Evolutionary conservation across 1,140 invertebrate genomes (phyloP).

Genomic region (Drosophila insularis): DNA sequence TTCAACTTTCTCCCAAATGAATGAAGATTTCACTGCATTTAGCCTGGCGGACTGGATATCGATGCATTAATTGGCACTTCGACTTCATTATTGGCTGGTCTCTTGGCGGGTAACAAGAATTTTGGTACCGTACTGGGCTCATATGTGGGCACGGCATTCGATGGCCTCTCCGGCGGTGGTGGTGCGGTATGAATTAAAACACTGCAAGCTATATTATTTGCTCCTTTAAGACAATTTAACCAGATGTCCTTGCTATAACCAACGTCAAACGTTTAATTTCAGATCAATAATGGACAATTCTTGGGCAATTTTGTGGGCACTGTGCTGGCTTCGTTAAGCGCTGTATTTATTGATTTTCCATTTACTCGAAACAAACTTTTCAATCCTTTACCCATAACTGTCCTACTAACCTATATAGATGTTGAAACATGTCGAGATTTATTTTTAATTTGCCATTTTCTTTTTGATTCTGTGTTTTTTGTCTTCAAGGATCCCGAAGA

Average conservation of each 20-base stretch:
- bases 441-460: neutral
- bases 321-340: conserved; percentile 77
- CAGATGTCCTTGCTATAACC: too few species aligned
- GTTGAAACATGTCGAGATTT: neutral
- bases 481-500: conserved; percentile 74
- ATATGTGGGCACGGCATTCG: conserved; percentile 83
- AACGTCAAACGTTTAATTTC: conserved; percentile 9
- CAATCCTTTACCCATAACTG: conserved; percentile 19
- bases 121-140: conserved; percentile 83
- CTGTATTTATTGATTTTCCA: conserved; percentile 71
- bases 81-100: conserved; percentile 76
- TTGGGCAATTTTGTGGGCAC: conserved; percentile 82
- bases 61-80: conserved; percentile 74
- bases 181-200: conserved; percentile 82
- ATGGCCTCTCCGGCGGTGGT: conserved; percentile 83
- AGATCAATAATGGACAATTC: conserved; percentile 82
- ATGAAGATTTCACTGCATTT: neutral
- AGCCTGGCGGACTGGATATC: conserved; percentile 82
- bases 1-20: neutral
- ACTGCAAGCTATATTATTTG: neutral
- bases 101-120: conserved; percentile 82
- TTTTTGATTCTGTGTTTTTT: neutral
- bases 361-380: neutral
- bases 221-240: neutral
- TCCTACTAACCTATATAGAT: conserved; percentile 45